phyloP scores from a whole-genome alignment of 1,140 invertebrate species.

The Ceratina australensis region DNA sequence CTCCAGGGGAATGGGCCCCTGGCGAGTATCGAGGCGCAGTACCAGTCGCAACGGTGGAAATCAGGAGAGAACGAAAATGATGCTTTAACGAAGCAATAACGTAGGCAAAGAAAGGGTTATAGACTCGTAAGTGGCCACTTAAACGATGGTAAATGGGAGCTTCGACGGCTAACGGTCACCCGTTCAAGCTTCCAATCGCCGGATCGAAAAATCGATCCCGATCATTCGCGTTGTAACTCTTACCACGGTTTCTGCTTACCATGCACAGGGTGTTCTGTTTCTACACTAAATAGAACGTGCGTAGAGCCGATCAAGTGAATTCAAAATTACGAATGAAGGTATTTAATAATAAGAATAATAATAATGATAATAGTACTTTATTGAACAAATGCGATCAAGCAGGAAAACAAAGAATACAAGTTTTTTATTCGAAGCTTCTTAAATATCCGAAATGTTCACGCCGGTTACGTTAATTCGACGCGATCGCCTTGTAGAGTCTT shows the following conservation, averaged over 20 bases:
- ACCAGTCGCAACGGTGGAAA: conserved; percentile 45
- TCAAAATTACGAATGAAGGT: too few relatives aligned
- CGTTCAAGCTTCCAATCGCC: conserved; percentile 21
- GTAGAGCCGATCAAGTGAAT: too few relatives aligned
- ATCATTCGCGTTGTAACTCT: neutral
- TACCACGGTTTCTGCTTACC: neutral
- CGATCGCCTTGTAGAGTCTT: neutral
- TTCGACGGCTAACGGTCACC: conserved; percentile 35
- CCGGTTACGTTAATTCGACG: neutral
- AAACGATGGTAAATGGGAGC: conserved; percentile 50
- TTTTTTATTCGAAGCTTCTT: too few relatives aligned
- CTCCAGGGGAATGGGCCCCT: conserved; percentile 41
- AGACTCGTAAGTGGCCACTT: conserved; percentile 54
- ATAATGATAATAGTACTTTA: too few relatives aligned
- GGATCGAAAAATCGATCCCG: conserved; percentile 32
- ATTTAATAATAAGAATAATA: too few relatives aligned
- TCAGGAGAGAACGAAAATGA: conserved; percentile 56
- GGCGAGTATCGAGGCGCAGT: conserved; percentile 16
- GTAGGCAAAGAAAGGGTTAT: conserved; percentile 57
- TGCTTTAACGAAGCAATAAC: conserved; percentile 64
- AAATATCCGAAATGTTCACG: too few relatives aligned
- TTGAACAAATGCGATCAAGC: too few relatives aligned
- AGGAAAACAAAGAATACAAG: too few relatives aligned
- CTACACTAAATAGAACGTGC: neutral
- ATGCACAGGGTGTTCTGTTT: neutral